Evolutionary conservation across 2,113 vertebrate species (phyloP).

Genomic region (Passer domesticus): DNA sequence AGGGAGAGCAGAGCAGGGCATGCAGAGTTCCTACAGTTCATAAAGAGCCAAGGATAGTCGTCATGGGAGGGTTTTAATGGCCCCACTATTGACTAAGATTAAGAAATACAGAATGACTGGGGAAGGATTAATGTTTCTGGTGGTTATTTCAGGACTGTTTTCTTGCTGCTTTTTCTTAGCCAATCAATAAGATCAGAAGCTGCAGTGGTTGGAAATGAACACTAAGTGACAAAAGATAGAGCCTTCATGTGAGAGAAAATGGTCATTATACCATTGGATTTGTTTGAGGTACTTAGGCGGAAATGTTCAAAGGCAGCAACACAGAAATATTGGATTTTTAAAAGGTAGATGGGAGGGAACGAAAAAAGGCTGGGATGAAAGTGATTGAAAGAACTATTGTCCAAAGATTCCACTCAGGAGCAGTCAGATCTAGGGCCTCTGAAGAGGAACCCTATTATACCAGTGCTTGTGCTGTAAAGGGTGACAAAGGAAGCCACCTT

Average conservation of each 20-base stretch:
- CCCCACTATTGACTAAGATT: not conserved
- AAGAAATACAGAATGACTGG: not conserved
- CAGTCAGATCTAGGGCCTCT: not conserved
- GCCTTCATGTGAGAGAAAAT: not conserved
- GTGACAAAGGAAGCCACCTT: not conserved
- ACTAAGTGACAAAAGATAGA: slow-evolving; percentile 13
- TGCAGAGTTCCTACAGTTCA: not conserved
- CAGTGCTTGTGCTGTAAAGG: not conserved
- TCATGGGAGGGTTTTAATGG: not conserved
- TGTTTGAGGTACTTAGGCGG: not conserved
- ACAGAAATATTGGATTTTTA: slow-evolving; percentile 8
- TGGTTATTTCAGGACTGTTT: slow-evolving; percentile 19
- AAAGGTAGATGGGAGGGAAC: not conserved
- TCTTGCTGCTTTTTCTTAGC: slow-evolving; percentile 18
- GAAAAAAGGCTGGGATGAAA: slow-evolving; percentile 21
- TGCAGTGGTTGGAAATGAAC: slow-evolving; percentile 7
- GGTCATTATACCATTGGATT: not conserved
- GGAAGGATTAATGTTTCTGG: slow-evolving; percentile 13
- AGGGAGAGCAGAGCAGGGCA: slow-evolving; percentile 5
- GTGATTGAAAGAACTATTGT: not conserved
- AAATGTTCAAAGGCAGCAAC: slow-evolving; percentile 3
- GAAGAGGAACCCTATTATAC: not conserved
- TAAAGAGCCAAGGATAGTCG: not conserved
- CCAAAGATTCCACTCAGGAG: not conserved
- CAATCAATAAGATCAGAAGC: slow-evolving; percentile 41